Conservation (phyloP, 2,797 vertebrate species). For the Gymnocypris eckloni region DNA sequence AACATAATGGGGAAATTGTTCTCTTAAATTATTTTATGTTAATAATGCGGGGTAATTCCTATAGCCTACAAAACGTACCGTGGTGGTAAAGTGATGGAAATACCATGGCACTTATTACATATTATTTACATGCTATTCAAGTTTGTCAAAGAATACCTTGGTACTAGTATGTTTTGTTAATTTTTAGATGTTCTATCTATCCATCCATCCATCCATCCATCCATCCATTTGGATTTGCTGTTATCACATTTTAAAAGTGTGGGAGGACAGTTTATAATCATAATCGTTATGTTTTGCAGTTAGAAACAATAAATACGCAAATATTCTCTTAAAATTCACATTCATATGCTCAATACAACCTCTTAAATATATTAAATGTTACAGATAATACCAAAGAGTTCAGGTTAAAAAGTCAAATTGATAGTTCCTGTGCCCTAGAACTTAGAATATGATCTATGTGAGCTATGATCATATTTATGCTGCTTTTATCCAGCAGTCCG, state of each 20-base stretch:
- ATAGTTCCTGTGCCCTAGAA: neutral
- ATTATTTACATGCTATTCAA: neutral
- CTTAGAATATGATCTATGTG: neutral
- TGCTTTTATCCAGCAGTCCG: slow-evolving; percentile 12
- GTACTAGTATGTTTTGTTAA: no score
- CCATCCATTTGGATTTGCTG: no score
- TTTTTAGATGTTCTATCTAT: no score
- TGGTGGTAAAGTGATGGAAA: neutral
- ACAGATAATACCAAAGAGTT: neutral
- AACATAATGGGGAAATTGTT: neutral
- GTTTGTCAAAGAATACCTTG: no score
- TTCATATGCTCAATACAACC: neutral
- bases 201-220: no score
- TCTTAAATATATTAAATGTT: neutral
- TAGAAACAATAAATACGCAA: neutral
- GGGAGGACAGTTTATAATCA: neutral
- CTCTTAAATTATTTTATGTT: neutral
- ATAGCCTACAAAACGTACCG: neutral
- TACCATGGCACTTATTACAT: neutral
- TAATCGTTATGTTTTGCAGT: neutral
- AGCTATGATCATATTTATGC: neutral
- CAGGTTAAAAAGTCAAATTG: neutral
- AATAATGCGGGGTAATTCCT: neutral
- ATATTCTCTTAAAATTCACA: neutral
- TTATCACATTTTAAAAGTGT: neutral